These are phyloP conservation scores for Vesta saturnalis DNA, from an alignment of 2,888 invertebrate genomes.

Conservation along the genomic window DNA sequence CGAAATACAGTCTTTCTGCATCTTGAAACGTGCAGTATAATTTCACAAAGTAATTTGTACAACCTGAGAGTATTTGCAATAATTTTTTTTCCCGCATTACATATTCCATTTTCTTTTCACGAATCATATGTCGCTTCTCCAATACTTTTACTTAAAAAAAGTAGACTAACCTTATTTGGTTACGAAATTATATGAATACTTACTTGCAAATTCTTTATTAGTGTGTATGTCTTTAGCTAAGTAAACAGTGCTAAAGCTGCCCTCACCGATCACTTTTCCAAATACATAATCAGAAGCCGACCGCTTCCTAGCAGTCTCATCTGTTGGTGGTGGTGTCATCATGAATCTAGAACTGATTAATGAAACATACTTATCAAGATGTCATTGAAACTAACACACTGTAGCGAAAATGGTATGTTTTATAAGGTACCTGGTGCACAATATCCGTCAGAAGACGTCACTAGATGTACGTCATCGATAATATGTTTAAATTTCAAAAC, in stretches of 20 bases:
- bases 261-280: constrained; percentile 95
- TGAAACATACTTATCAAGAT: neutral
- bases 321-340: constrained; percentile 59
- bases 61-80: constrained; percentile 82
- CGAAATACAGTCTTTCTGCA: constrained; percentile 90
- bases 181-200: constrained; percentile 60
- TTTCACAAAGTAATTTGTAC: constrained; percentile 89
- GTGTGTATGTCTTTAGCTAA: constrained; percentile 92
- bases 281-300: constrained; percentile 92
- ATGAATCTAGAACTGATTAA: constrained; percentile 14
- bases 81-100: constrained; percentile 95
- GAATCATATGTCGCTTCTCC: constrained; percentile 92
- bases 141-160: constrained; percentile 92
- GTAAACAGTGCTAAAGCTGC: constrained; percentile 96
- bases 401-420: constrained; percentile 23
- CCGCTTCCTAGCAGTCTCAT: constrained; percentile 65
- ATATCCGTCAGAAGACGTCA: constrained; percentile 33
- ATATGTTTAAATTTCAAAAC: constrained; percentile 34
- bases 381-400: constrained; percentile 19
- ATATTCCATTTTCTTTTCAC: constrained; percentile 93
- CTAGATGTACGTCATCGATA: constrained; percentile 31
- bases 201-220: constrained; percentile 93
- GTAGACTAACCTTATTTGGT: constrained; percentile 33
- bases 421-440: constrained; percentile 9
- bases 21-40: constrained; percentile 98